Evolutionary conservation across 2,797 vertebrate genomes (phyloP).

Genomic region (Neomorphus geoffroyi): DNA sequence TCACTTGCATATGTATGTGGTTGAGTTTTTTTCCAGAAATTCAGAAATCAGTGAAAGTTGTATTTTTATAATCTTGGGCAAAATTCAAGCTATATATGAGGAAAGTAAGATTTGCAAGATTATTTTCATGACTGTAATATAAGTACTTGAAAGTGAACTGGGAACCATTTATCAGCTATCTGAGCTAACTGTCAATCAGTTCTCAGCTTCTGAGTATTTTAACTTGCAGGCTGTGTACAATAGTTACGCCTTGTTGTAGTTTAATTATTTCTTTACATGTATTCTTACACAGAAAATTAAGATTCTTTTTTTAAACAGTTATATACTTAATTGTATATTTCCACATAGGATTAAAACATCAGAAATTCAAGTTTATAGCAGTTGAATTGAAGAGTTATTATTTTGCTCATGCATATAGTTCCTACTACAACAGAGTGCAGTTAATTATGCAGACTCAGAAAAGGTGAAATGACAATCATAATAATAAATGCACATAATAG

Average conservation of each 20-base stretch:
- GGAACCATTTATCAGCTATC: background rate
- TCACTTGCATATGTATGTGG: background rate
- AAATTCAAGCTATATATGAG: background rate
- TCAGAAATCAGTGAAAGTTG: background rate
- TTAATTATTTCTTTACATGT: background rate
- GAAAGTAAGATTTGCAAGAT: background rate
- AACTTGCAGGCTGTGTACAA: background rate
- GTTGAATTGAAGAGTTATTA: background rate
- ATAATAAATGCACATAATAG: background rate
- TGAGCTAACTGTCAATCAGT: background rate
- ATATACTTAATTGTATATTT: background rate
- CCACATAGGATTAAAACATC: background rate
- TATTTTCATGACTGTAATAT: background rate
- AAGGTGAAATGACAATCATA: background rate
- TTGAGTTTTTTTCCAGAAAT: conserved; percentile 9
- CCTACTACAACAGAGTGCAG: background rate
- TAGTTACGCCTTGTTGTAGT: background rate
- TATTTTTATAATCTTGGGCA: background rate
- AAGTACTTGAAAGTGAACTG: background rate
- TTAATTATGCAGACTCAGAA: background rate
- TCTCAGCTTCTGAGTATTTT: background rate
- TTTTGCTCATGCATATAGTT: background rate
- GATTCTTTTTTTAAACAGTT: background rate
- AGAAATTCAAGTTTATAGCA: background rate
- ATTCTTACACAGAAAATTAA: background rate